Evolutionary conservation across 2,888 invertebrate genomes (phyloP), one percentile per base, ranked within the genome.

Genomic region (Cactoblastis cactorum): DNA sequence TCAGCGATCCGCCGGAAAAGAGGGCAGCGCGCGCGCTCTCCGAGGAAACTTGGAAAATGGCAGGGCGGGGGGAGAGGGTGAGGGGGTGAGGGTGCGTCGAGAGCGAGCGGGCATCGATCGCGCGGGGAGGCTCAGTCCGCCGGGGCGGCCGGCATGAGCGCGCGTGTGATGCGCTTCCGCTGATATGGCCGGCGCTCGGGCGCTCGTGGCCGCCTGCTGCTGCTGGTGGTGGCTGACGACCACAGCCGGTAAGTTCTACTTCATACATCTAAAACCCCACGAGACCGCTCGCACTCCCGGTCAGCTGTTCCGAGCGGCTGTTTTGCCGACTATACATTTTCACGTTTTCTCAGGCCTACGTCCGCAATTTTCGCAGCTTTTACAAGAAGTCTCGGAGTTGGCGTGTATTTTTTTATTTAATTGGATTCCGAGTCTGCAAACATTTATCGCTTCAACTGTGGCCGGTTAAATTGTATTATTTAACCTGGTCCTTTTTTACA

Each of bases 11-110:
- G 83, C 76, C 74, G 72, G 84, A 83, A 87, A 87, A 82, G 80
- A 80, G 83, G 89, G 84, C 90, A 90, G 90, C 91, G 89, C 87
- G 88, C 86, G 89, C 91, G 91, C 90, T 91, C 89, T 85, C 88
- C 79, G 71, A 75, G 83, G 80, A 87, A 85, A 83, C 72, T 82
- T 85, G 90, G 90, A 85, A 83, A 88, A 88, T 75, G 73, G 77
- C 73, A 69, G 73, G 69, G 77, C 73, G 69, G 73, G 69, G 73
- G 70, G 58, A 73, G 74, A 71, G 71, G 71, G 67, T 68, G 69
- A 71, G 54, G 59, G 57, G 54, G 81, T 82, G 76, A 75, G 82
- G 82, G 83, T 80, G 83, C 80, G 83, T 80, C 63, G 71, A 71
- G 71, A 71, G 73, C 75, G 73, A 67, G 79, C 76, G 75, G 69